A percentile compares a stretch with the other conserved stretches of the same genome.
phyloP scores from a whole-genome alignment of 92 coral and sea anemone species.

The Micromussa lordhowensis region DNA sequence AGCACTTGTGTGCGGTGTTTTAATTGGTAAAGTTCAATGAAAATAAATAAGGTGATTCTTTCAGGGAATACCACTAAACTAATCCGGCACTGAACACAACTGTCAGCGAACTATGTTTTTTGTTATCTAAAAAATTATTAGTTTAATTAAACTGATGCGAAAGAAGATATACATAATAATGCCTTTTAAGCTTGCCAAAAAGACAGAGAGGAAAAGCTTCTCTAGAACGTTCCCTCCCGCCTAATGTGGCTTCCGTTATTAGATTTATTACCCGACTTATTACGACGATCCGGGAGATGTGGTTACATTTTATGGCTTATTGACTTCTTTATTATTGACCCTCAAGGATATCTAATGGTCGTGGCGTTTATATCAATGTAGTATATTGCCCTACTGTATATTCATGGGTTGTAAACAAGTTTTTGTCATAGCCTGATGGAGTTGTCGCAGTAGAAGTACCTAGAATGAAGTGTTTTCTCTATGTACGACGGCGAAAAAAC shows the following conservation, averaged over 20 bases:
- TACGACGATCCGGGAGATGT: neutral
- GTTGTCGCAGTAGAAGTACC: too few species aligned
- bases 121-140: neutral
- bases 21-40: slow-evolving; percentile 7
- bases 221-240: neutral
- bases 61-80: neutral
- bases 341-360: neutral
- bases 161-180: neutral
- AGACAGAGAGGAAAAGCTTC: neutral
- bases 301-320: slow-evolving; percentile 6
- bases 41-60: neutral
- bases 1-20: neutral
- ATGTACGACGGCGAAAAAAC: too few species aligned
- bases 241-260: neutral
- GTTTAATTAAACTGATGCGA: neutral
- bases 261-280: too few species aligned
- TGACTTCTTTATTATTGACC: neutral
- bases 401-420: neutral
- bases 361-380: neutral
- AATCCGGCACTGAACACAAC: neutral
- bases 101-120: neutral
- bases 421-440: neutral
- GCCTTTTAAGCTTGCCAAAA: neutral
- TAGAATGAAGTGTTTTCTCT: too few species aligned
- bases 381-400: neutral